Base-by-base conservation (phyloP, 2,888 invertebrate genomes). In the Melikaiella ostensackeni region DNA sequence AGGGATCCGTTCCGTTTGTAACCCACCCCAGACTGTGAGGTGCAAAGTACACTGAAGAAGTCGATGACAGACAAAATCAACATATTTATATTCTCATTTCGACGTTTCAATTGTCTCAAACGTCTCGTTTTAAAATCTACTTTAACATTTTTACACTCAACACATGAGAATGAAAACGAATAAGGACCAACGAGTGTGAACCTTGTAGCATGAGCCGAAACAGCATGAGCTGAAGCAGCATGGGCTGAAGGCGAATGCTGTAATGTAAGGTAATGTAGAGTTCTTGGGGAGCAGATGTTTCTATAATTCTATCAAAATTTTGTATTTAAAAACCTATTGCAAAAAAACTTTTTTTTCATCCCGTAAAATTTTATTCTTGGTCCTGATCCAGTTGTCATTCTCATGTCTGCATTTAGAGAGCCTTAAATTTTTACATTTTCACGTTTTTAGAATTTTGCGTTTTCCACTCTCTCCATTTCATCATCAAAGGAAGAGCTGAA, bases 11-110 rank as follows among this genome's bases (percentile, higher is more conserved):
- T 30, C 27, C 30, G 42, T 46, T 46, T 50, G 46, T 13, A 50
- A 50, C 30, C n/a, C 11, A 33, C 33, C n/a, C 33, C 11, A 70
- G 70, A 70, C 70, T 21, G 33, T 19, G 30, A 33, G 30, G 33
- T 55, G 19, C 30, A 70, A 70, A 50, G 50, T 46, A 42, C 27
- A 27, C 46, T 66, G 7, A 13, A 30, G 30, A 50, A 30, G 33
- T 70, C 50, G 50, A 70, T 33, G 33, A 55, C 21, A 70, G 46
- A 30, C 30, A 55, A 70, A 46, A 70, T 70, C 70, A 50, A 33
- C 50, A 70, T 70, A 30, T 30, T 70, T n/a, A 30, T 30, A 50
- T 46, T n/a, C 70, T 70, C 70, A 50, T 70, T 55, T 33, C 66
- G 42, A 24, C 5, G 2, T 61, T 61, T 33, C 30, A 27, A 61